Conservation (phyloP, 1,140 invertebrate genomes). For the Drosophila triauraria region DNA sequence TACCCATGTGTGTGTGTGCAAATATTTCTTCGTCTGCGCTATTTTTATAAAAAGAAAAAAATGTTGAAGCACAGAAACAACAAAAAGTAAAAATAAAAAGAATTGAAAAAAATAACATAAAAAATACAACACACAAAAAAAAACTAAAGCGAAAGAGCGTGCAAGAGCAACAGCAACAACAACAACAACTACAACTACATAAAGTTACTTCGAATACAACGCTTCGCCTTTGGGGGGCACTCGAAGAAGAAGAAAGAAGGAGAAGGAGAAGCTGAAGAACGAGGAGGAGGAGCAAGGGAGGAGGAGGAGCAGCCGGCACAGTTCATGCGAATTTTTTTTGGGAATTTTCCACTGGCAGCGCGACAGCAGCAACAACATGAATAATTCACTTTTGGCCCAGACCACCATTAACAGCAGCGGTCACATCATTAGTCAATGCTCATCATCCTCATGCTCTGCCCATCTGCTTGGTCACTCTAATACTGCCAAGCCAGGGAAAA, state of each 20-base stretch:
- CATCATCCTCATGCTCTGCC: background rate
- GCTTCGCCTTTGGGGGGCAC: conserved; percentile 51
- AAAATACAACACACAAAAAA: conserved; percentile 14
- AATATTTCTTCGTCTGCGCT: conserved; percentile 81
- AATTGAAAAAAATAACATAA: conserved; percentile 5
- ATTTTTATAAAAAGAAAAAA: conserved; percentile 66
- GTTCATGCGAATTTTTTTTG: conserved; percentile 83
- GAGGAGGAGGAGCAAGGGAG: conserved; percentile 2
- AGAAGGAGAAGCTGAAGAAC: conserved; percentile 6
- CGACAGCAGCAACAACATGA: conserved; percentile 70
- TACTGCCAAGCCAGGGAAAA: background rate
- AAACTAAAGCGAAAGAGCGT: conserved; percentile 52
- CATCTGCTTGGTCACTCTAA: background rate
- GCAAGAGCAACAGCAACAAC: conserved; percentile 45
- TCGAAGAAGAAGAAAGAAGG: conserved; percentile 21
- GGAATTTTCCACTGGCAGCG: conserved; percentile 80
- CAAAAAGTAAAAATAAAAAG: conserved; percentile 23
- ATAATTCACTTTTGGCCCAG: conserved; percentile 82
- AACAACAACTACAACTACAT: conserved; percentile 14
- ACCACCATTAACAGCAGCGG: conserved; percentile 33
- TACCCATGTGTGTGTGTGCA: conserved; percentile 56
- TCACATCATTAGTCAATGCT: conserved; percentile 19
- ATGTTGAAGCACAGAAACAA: conserved; percentile 10
- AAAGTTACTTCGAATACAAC: conserved; percentile 58
- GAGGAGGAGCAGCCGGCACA: conserved; percentile 53